phyloP scores from a whole-genome alignment of 2,888 invertebrate genomes.

The Gymnocheta viridis region DNA sequence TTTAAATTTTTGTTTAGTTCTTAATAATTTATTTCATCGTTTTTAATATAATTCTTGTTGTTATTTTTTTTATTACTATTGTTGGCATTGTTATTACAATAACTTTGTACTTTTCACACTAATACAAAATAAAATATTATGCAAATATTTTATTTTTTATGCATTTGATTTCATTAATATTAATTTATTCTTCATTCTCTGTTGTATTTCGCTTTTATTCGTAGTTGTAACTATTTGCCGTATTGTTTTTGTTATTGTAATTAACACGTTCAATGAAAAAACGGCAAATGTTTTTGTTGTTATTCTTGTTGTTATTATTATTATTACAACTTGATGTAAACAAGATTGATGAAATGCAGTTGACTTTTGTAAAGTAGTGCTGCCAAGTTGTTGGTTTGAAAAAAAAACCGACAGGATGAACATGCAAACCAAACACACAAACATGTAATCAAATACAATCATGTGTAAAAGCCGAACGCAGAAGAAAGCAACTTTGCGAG shows the following conservation, averaged over 20 bases:
- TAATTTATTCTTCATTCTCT: slow-evolving; percentile 22
- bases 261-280: slow-evolving; percentile 34
- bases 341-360: slow-evolving; percentile 20
- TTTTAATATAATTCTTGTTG: slow-evolving; percentile 11
- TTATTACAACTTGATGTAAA: slow-evolving; percentile 33
- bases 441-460: no score
- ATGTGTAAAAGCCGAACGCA: no score
- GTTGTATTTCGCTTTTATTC: neutral
- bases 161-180: slow-evolving; percentile 36
- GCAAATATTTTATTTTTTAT: slow-evolving; percentile 35
- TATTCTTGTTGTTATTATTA: no score
- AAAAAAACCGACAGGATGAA: no score
- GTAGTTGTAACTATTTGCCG: neutral
- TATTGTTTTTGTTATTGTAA: slow-evolving; percentile 2
- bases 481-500: no score
- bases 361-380: neutral
- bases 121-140: slow-evolving; percentile 53
- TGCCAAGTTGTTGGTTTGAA: neutral
- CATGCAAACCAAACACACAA: no score
- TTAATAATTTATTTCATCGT: neutral
- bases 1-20: neutral
- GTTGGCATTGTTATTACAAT: slow-evolving; percentile 30
- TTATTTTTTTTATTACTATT: slow-evolving; percentile 35
- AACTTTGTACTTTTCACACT: slow-evolving; percentile 45
- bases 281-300: slow-evolving; percentile 17